Evolutionary conservation across 2,113 vertebrate genomes (phyloP).

Genomic region (Peromyscus leucopus): DNA sequence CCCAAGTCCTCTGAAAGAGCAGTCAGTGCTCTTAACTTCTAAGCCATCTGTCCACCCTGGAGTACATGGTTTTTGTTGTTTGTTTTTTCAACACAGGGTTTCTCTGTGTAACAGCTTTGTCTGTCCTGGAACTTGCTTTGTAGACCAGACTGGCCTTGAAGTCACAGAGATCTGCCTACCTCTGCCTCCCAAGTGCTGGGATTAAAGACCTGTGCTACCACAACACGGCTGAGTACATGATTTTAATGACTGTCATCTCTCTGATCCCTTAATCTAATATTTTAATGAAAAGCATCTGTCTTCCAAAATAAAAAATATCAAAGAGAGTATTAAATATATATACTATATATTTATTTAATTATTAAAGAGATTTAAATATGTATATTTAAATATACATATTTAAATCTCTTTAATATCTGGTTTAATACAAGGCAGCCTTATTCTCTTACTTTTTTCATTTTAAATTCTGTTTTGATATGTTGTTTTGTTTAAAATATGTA

Average conservation of each 20-base stretch:
- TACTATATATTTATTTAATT: not conserved
- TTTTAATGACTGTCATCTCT: not conserved
- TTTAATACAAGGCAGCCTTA: not conserved
- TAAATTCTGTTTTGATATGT: not conserved
- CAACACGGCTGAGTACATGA: not conserved
- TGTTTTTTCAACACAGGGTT: too few species aligned
- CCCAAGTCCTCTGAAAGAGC: not conserved
- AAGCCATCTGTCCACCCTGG: too few species aligned
- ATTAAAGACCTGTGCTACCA: too few species aligned
- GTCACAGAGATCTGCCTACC: too few species aligned
- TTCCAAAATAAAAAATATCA: not conserved
- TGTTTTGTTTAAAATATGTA: conserved; percentile 6
- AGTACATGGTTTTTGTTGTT: too few species aligned
- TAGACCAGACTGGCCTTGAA: too few species aligned
- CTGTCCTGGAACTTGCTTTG: too few species aligned
- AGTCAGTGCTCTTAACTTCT: not conserved
- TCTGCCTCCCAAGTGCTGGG: too few species aligned
- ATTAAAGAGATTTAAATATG: not conserved
- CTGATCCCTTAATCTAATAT: not conserved
- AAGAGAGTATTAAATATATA: not conserved
- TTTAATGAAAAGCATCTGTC: not conserved
- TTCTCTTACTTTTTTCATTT: not conserved
- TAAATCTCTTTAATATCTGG: not conserved
- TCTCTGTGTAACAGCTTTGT: too few species aligned
- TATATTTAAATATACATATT: not conserved